These are phyloP conservation scores for Myopa tessellatipennis DNA, from an alignment of 2,888 invertebrate genomes.

Conservation along the genomic window DNA sequence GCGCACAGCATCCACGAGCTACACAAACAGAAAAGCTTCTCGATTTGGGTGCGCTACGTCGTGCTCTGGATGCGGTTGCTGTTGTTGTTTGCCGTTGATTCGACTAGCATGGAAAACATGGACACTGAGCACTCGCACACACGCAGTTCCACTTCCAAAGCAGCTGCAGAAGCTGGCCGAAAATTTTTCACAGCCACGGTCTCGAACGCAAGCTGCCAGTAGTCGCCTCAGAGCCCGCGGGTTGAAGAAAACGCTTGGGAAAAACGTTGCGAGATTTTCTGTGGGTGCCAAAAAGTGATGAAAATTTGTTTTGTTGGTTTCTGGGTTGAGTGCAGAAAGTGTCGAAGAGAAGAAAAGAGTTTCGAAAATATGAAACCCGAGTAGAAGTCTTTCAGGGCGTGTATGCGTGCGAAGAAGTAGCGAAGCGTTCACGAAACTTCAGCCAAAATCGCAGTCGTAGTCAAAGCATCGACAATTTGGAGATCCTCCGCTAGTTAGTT, in stretches of 20 bases:
- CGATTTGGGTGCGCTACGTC: constrained; percentile 45
- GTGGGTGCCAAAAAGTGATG: constrained; percentile 20
- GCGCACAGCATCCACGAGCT: constrained; percentile 22
- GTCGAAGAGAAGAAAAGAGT: background rate
- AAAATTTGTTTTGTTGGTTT: constrained; percentile 9
- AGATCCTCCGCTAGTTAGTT: background rate
- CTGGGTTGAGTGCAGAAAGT: constrained; percentile 3
- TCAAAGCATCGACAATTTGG: no score
- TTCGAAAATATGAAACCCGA: background rate
- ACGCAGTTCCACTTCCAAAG: background rate
- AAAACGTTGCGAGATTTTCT: constrained; percentile 61
- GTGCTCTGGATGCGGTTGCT: constrained; percentile 36
- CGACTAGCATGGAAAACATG: constrained; percentile 15
- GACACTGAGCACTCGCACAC: background rate
- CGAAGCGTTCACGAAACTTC: no score
- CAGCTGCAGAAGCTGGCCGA: constrained; percentile 13
- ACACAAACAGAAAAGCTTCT: background rate
- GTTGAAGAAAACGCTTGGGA: constrained; percentile 69
- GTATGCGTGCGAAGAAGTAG: background rate
- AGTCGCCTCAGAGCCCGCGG: constrained; percentile 70
- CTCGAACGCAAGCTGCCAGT: constrained; percentile 56
- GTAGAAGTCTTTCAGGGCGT: background rate
- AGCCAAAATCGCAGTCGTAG: no score
- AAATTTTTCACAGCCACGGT: constrained; percentile 42
- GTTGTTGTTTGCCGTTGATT: constrained; percentile 15